phyloP scores from a whole-genome alignment of 2,888 invertebrate genomes.

The Zaprionus lineosus region DNA sequence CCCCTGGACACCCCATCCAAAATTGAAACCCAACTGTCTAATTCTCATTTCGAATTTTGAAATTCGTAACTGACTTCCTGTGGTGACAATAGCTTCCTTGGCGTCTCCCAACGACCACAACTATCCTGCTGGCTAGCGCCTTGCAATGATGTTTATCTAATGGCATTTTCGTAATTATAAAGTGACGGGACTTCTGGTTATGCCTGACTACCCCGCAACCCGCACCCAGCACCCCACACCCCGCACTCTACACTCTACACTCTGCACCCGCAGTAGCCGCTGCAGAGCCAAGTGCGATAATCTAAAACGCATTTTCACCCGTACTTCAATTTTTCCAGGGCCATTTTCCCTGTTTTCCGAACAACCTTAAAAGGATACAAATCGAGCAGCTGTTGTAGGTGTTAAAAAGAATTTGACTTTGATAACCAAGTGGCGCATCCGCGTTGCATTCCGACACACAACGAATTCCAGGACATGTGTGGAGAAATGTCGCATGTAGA shows the following conservation, averaged over 20 bases:
- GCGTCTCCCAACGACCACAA: conserved; percentile 16
- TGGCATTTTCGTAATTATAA: conserved; percentile 66
- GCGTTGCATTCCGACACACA: conserved; percentile 59
- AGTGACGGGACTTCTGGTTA: conserved; percentile 63
- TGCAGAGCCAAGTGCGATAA: conserved; percentile 66
- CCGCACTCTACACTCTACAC: conserved; percentile 35
- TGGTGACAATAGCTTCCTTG: conserved; percentile 56
- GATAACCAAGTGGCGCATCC: conserved; percentile 70
- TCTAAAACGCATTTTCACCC: conserved; percentile 72
- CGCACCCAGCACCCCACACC: conserved; percentile 1
- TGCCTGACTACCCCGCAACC: conserved; percentile 57
- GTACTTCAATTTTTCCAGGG: conserved; percentile 5
- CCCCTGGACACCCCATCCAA: conserved; percentile 64
- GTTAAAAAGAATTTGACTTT: conserved; percentile 51
- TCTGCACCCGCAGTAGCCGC: conserved; percentile 36
- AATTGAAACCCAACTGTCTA: conserved; percentile 32
- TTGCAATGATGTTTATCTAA: conserved; percentile 69
- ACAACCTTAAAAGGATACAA: conserved; percentile 22
- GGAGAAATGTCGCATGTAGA: background rate
- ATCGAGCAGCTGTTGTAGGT: conserved; percentile 70
- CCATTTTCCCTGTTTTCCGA: conserved; percentile 6
- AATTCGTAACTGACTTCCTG: conserved; percentile 60
- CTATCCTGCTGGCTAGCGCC: conserved; percentile 59
- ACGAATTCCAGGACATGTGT: conserved; percentile 13
- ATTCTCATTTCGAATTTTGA: conserved; percentile 13